Evolutionary conservation across 1,140 invertebrate genomes (phyloP).

Genomic region (Dendroctonus valens): DNA sequence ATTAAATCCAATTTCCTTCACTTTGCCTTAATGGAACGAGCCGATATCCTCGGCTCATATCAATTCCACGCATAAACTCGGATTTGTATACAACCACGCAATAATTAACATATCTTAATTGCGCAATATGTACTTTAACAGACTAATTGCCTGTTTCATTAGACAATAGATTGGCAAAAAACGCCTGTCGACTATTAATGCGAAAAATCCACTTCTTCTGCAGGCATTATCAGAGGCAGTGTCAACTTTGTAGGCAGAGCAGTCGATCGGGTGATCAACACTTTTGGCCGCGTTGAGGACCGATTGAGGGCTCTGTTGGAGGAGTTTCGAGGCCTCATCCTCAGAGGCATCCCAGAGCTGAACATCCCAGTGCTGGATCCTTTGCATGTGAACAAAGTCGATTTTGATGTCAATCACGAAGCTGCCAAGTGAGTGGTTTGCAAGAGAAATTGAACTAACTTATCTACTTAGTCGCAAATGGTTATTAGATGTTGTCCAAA

Average conservation of each 20-base stretch:
- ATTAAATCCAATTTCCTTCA: too few relatives aligned
- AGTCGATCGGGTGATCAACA: slow-evolving; percentile 43
- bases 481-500: too few relatives aligned
- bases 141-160: too few relatives aligned
- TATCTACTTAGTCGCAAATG: not conserved
- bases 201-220: not conserved
- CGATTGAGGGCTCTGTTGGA: slow-evolving; percentile 44
- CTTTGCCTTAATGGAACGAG: too few relatives aligned
- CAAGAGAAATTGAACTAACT: too few relatives aligned
- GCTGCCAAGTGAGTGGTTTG: slow-evolving; percentile 41
- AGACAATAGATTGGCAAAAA: too few relatives aligned
- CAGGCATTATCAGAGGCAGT: slow-evolving; percentile 45
- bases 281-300: slow-evolving; percentile 44
- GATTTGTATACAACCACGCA: too few relatives aligned
- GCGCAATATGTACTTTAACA: too few relatives aligned
- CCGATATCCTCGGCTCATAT: too few relatives aligned
- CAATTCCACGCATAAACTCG: too few relatives aligned
- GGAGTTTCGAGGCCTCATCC: slow-evolving; percentile 45
- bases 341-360: slow-evolving; percentile 47
- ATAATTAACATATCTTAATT: not conserved
- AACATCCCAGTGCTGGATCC: slow-evolving; percentile 48
- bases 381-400: slow-evolving; percentile 45
- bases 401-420: slow-evolving; percentile 47
- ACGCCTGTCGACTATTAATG: too few relatives aligned
- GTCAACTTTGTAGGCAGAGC: slow-evolving; percentile 42